phyloP scores from a whole-genome alignment of 2,113 vertebrate genomes.

The Nesogale talazaci region DNA sequence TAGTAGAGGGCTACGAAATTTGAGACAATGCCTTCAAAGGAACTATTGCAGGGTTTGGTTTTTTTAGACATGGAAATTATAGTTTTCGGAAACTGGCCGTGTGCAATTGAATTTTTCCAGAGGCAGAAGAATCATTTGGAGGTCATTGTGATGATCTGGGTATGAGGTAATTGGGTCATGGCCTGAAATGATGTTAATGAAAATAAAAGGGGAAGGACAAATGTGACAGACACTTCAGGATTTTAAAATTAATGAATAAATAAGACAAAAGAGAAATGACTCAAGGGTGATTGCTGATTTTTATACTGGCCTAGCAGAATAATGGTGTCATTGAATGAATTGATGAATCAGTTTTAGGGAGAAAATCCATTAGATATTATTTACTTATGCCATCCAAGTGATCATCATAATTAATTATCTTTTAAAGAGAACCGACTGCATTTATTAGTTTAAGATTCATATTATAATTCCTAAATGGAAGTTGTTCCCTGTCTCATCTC shows the following conservation, averaged over 20 bases:
- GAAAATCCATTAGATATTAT: background rate
- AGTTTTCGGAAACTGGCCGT: background rate
- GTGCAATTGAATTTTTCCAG: background rate
- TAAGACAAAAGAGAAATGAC: background rate
- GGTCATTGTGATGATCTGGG: constrained; percentile 16
- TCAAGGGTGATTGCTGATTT: background rate
- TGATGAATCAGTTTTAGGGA: background rate
- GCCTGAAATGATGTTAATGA: constrained; percentile 62
- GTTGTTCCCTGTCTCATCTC: background rate
- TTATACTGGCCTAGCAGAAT: background rate
- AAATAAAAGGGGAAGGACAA: constrained; percentile 46
- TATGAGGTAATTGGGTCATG: constrained; percentile 67
- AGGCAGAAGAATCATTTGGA: constrained; percentile 3
- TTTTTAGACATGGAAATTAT: background rate
- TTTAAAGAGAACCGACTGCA: background rate
- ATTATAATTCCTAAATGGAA: background rate
- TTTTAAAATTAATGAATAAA: constrained; percentile 32
- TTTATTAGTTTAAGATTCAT: background rate
- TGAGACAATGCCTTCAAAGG: background rate
- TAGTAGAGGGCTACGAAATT: background rate
- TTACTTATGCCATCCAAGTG: background rate
- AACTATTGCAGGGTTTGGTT: background rate
- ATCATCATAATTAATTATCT: background rate
- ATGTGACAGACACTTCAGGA: constrained; percentile 38
- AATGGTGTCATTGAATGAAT: background rate